These are phyloP conservation scores for Meriones unguiculatus DNA, from an alignment of 2,113 vertebrate species.

Conservation along the genomic window DNA sequence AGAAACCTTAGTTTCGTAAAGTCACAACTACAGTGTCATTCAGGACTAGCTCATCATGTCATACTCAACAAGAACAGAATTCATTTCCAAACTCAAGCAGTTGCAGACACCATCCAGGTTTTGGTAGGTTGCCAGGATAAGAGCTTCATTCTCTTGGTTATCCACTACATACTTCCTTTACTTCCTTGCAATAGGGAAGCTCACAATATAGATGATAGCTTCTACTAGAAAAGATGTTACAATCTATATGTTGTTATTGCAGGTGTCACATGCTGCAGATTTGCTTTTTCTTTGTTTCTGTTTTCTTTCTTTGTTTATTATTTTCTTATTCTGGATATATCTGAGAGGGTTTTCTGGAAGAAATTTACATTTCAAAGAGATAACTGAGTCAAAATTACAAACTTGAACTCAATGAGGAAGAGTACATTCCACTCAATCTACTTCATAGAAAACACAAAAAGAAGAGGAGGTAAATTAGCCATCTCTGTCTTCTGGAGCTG, in stretches of 20 bases:
- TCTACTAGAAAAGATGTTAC: background rate
- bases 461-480: background rate
- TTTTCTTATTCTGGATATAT: background rate
- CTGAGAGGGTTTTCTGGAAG: background rate
- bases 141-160: background rate
- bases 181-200: background rate
- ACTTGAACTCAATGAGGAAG: background rate
- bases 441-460: background rate
- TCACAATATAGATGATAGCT: background rate
- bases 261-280: background rate
- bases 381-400: background rate
- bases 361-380: background rate
- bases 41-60: background rate
- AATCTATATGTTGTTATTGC: background rate
- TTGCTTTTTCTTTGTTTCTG: background rate
- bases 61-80: background rate
- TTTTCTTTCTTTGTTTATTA: background rate
- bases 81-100: background rate
- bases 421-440: background rate
- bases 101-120: background rate
- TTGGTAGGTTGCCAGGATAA: background rate
- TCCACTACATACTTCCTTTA: background rate
- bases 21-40: background rate
- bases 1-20: background rate
- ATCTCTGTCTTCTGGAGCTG: background rate